Evolutionary conservation across 2,113 vertebrate species (phyloP).

Genomic region (Solea solea): DNA sequence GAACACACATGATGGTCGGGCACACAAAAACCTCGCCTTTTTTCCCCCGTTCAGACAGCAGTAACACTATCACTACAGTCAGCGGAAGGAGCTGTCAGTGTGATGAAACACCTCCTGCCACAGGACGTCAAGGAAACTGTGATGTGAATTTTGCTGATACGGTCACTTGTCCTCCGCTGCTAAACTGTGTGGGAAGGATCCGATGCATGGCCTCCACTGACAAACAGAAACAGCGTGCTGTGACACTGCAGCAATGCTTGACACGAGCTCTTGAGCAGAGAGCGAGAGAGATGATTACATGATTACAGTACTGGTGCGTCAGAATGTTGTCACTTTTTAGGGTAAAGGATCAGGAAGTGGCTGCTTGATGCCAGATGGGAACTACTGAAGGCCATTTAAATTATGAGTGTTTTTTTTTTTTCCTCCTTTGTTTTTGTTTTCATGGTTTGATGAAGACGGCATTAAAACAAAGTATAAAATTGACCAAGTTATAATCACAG

Average conservation of each 20-base stretch:
- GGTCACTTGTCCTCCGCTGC: conserved; percentile 50
- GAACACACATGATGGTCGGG: conserved; percentile 54
- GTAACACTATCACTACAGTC: conserved; percentile 49
- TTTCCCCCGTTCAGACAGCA: conserved; percentile 46
- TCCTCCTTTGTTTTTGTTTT: neutral
- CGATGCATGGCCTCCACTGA: conserved; percentile 45
- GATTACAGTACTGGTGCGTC: conserved; percentile 2
- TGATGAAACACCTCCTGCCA: conserved; percentile 54
- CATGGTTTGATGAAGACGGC: neutral
- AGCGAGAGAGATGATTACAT: conserved; percentile 20
- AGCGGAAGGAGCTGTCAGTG: conserved; percentile 48
- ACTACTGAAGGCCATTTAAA: neutral
- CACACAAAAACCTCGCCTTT: conserved; percentile 38
- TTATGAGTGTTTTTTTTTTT: neutral
- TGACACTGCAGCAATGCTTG: conserved; percentile 49
- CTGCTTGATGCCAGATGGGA: neutral
- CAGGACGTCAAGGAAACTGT: conserved; percentile 43
- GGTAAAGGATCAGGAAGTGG: conserved; percentile 7
- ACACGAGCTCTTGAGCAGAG: conserved; percentile 33
- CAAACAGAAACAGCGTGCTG: conserved; percentile 27
- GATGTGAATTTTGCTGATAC: conserved; percentile 48
- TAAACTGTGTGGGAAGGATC: conserved; percentile 55
- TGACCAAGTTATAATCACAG: neutral
- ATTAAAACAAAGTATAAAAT: too few relatives aligned
- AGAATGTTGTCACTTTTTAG: conserved; percentile 13